Base-by-base conservation (phyloP, 2,888 invertebrate genomes). In the Hydropsyche betteni region DNA sequence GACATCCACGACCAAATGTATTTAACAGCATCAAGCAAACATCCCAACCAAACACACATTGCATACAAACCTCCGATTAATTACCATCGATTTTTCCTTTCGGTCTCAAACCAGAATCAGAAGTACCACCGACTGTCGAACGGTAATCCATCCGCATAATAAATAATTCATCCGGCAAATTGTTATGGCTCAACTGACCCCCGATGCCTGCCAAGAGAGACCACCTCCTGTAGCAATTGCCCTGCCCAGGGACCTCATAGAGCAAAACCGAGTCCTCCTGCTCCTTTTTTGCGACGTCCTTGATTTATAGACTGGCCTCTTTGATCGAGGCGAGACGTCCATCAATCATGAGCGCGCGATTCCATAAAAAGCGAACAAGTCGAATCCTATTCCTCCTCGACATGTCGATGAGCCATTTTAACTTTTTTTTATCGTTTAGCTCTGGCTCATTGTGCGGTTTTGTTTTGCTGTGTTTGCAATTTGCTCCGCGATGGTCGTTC, bases 271-370 rank as follows among this genome's bases (percentile, higher is more conserved):
- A 14, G 14, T 50, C 10, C 16, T 6, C 51, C 24, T 58, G 8
- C 58, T 24, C 16, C 16, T 58, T 58, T 58, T 58, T 14, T 24
- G 14, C 16, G 16, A 16, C 10, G 24, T 44, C 36, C 55, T 44
- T 55, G 72, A 72, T 72, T 72, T 72, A 72, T 72, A 7, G 72
- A 72, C 44, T 72, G 61, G 36, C 16, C 24, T 72, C 61, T 24
- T 58, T 55, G 58, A 58, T 72, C 38, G 58, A 58, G 12, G 55
- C 50, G 44, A 51, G n/a, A 51, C 24, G 51, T 70, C 72, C n/a
- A 72, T 72, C 72, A 61, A 58, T 58, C 72, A 58, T 72, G 16
- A 55, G 12, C 36, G 33, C 24, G 64, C 36, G 36, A 8, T 34
- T 64, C 36, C 36, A 36, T 64, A 64, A 64, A 64, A 64, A 36